Evolutionary conservation across 2,113 vertebrate genomes (phyloP), one percentile per base, ranked within the genome.

Genomic region (Talpa occidentalis): DNA sequence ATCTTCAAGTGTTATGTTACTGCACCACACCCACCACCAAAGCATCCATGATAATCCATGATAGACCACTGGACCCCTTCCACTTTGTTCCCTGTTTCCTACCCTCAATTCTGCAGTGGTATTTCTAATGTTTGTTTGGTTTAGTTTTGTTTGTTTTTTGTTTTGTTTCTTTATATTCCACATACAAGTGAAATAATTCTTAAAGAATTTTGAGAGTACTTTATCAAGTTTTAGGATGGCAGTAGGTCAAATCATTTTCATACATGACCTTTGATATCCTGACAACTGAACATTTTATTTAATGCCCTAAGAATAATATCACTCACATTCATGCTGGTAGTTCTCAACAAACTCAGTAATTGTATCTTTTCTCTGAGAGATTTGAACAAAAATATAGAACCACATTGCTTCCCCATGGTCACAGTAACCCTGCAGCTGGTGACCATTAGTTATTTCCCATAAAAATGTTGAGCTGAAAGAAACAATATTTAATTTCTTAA

Each of bases 281-380:
- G 47, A 92, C 73, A 84, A 80, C 2, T 35, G 19, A 67, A 11
- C 64, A 66, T 16, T 84, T 92, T 82, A 11, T 44, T 84, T 88
- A 62, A 77, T 62, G 15, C 3, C 12, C 40, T 47, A 5, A 16
- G 24, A 88, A 56, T 16, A 90, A n/a, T 24, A 49, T 14, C 24
- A 24, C n/a, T 42, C 16, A 6, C 80, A 59, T 77, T 15, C 5
- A 4, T 64, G 69, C 54, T 40, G n/a, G 74, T 3, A 22, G 64
- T 59, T 42, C 52, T 49, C 52, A 24, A 24, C 4, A 42, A 17
- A 6, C 16, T 59, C 56, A 73, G 10, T 52, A 78, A 69, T n/a
- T 24, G 17, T 28, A 56, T 78, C 47, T 64, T 95, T 96, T 88
- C 84, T 91, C 67, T 70, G 32, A 74, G 82, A 95, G 60, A 40